A percentile compares a stretch with the other conserved stretches of the same genome.
phyloP scores from a whole-genome alignment of 2,888 invertebrate genomes.

The Parasteatoda lunata region DNA sequence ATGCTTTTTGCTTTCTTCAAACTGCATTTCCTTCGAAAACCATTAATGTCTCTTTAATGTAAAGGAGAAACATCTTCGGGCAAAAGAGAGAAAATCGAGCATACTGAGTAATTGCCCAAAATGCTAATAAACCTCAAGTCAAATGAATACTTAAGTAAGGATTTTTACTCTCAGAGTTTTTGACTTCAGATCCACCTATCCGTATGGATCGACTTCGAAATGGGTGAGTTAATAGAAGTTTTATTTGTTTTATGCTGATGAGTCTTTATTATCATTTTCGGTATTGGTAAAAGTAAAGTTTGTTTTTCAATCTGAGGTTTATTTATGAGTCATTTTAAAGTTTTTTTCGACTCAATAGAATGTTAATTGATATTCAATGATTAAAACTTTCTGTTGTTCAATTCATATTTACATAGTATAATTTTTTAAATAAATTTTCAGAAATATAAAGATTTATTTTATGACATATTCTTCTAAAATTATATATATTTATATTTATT shows the following conservation, averaged over 20 bases:
- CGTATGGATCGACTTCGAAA: slow-evolving; percentile 52
- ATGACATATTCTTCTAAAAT: too few relatives aligned
- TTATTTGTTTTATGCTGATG: slow-evolving; percentile 64
- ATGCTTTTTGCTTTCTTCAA: slow-evolving; percentile 32
- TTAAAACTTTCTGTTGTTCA: too few relatives aligned
- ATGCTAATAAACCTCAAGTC: slow-evolving; percentile 61
- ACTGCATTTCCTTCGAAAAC: slow-evolving; percentile 39
- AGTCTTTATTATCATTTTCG: slow-evolving; percentile 47
- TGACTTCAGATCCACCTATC: slow-evolving; percentile 20
- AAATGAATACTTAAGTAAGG: slow-evolving; percentile 62
- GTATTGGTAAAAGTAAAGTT: slow-evolving; percentile 1
- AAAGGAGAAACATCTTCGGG: slow-evolving; percentile 47
- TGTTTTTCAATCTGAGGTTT: not conserved
- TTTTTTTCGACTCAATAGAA: too few relatives aligned
- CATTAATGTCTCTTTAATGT: slow-evolving; percentile 59
- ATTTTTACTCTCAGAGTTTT: slow-evolving; percentile 28
- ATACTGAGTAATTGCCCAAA: slow-evolving; percentile 43
- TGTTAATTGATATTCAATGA: too few relatives aligned
- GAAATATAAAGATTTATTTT: too few relatives aligned
- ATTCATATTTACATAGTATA: too few relatives aligned
- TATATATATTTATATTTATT: too few relatives aligned
- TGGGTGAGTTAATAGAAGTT: slow-evolving; percentile 60
- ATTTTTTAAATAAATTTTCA: too few relatives aligned
- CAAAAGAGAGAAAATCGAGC: slow-evolving; percentile 34
- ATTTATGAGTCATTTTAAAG: too few relatives aligned